A percentile compares a stretch with the other conserved stretches of the same genome.
Evolutionary conservation across 1,140 invertebrate genomes (phyloP).

Genomic region (Parapsyche elsis): DNA sequence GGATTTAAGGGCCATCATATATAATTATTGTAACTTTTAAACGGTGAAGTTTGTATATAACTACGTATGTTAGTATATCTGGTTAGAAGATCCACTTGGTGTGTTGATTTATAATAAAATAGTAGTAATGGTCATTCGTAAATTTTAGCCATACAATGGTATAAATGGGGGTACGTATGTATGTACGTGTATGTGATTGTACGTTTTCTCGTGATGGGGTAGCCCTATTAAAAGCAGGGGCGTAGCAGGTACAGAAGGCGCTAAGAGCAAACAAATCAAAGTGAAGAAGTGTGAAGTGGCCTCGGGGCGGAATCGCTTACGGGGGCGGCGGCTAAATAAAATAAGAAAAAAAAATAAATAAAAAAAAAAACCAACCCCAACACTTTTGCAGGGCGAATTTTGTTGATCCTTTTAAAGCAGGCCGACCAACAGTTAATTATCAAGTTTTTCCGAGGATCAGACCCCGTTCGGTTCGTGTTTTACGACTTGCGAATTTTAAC

Average conservation of each 20-base stretch:
- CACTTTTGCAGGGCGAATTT: conserved; percentile 9
- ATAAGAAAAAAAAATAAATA: neutral
- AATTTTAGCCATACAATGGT: no score
- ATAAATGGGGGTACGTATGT: no score
- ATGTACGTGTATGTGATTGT: no score
- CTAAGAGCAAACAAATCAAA: conserved; percentile 57
- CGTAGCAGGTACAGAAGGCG: conserved; percentile 42
- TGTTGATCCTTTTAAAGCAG: conserved; percentile 42
- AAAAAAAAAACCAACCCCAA: conserved; percentile 2
- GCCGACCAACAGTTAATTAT: conserved; percentile 35
- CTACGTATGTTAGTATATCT: neutral
- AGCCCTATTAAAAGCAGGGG: conserved; percentile 35
- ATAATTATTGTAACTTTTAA: no score
- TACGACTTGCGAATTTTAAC: no score
- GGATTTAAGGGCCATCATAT: no score
- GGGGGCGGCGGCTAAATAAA: conserved; percentile 21
- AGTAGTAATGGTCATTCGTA: no score
- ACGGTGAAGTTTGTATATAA: neutral
- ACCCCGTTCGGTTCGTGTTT: neutral
- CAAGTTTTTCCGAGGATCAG: conserved; percentile 9
- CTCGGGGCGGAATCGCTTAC: conserved; percentile 53
- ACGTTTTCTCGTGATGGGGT: neutral
- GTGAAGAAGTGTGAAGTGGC: conserved; percentile 57
- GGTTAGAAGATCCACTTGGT: no score
- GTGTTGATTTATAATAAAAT: neutral